Conservation (phyloP, 2,797 vertebrate genomes). For the Oreonectes daqikongensis region DNA sequence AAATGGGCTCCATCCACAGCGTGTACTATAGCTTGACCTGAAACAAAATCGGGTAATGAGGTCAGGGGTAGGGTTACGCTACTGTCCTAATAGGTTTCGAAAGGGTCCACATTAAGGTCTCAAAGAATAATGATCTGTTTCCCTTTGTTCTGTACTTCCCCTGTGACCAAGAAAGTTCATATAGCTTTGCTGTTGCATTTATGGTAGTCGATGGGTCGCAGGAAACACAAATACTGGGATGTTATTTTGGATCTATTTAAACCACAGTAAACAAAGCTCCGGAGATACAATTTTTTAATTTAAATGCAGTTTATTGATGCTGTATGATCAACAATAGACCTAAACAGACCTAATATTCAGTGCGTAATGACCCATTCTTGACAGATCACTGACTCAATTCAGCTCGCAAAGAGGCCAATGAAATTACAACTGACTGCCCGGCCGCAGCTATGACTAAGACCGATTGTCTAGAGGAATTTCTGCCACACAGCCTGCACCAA, state of each 20-base stretch:
- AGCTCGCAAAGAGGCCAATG: slow-evolving; percentile 60
- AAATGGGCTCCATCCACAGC: slow-evolving; percentile 21
- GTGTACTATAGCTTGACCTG: slow-evolving; percentile 28
- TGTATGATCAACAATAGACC: slow-evolving; percentile 7
- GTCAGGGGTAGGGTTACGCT: slow-evolving; percentile 30
- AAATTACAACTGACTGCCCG: slow-evolving; percentile 62
- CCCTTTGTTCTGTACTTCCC: background rate
- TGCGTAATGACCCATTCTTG: slow-evolving; percentile 72
- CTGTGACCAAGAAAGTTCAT: background rate
- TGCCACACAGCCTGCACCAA: background rate
- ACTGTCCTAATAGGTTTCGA: slow-evolving; percentile 20
- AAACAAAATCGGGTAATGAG: slow-evolving; percentile 41
- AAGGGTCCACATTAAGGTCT: slow-evolving; percentile 1
- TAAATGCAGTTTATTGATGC: background rate
- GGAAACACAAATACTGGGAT: background rate
- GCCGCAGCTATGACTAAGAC: slow-evolving; percentile 53
- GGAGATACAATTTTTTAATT: slow-evolving; percentile 6
- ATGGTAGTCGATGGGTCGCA: background rate
- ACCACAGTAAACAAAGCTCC: background rate
- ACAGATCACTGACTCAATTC: slow-evolving; percentile 76
- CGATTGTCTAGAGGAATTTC: slow-evolving; percentile 54
- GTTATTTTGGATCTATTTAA: too few species aligned
- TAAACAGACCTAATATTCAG: slow-evolving; percentile 69
- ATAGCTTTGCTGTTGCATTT: background rate
- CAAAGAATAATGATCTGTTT: background rate